Evolutionary conservation across 35 echinoderm and acorn worm species (phyloP).

Genomic region (Amphiura filiformis): DNA sequence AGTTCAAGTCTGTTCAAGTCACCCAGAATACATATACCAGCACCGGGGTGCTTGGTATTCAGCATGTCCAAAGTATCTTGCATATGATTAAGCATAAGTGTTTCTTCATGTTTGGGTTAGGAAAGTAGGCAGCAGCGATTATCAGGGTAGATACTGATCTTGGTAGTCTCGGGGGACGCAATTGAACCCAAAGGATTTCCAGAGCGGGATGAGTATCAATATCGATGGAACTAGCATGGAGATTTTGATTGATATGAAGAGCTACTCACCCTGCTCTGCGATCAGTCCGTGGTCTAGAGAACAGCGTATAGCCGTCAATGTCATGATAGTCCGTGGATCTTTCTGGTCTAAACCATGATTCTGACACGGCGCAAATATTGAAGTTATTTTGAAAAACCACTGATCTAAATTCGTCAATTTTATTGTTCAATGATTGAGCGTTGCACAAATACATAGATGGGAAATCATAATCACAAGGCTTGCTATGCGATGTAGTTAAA

Average conservation of each 20-base stretch:
- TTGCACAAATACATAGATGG: too few relatives aligned
- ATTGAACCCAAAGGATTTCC: slow-evolving; percentile 39
- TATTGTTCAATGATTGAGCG: not conserved
- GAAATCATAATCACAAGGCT: too few relatives aligned
- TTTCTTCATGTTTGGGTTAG: not conserved
- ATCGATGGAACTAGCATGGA: not conserved
- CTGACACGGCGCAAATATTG: slow-evolving; percentile 28
- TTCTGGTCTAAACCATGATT: slow-evolving; percentile 25
- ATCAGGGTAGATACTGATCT: not conserved
- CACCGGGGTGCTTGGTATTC: slow-evolving; percentile 5
- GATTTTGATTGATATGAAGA: slow-evolving; percentile 22
- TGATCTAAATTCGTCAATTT: not conserved
- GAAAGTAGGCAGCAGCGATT: not conserved
- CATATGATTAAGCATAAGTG: not conserved
- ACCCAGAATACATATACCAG: slow-evolving; percentile 41
- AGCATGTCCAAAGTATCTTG: not conserved
- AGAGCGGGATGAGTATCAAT: slow-evolving; percentile 20
- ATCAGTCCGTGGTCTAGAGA: slow-evolving; percentile 16
- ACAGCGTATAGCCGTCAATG: slow-evolving; percentile 19
- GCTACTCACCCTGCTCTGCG: slow-evolving; percentile 32
- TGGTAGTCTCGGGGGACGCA: slow-evolving; percentile 45
- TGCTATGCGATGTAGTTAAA: too few relatives aligned
- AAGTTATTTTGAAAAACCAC: slow-evolving; percentile 2
- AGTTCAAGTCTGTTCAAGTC: slow-evolving; percentile 38
- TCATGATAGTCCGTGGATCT: not conserved